These are phyloP conservation scores for Druon quercuslanigerum DNA, from an alignment of 1,140 invertebrate species.

Conservation along the genomic window DNA sequence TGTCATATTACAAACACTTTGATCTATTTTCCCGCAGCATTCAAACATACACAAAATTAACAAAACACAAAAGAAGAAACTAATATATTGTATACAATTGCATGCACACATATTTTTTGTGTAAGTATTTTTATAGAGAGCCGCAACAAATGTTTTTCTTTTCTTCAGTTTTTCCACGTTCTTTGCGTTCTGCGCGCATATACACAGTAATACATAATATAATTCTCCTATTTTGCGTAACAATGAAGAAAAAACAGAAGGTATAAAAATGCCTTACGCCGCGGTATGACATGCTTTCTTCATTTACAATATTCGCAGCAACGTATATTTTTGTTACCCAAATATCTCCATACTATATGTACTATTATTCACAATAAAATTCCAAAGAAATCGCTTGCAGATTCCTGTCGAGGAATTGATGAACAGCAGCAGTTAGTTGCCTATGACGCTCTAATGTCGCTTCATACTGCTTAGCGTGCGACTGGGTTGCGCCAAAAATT, in stretches of 20 bases:
- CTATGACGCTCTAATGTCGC: slow-evolving; percentile 7
- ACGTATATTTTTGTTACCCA: not conserved
- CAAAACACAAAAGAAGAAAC: too few species aligned
- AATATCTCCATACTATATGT: not conserved
- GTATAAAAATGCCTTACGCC: too few species aligned
- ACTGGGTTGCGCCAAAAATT: slow-evolving; percentile 49
- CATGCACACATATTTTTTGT: too few species aligned
- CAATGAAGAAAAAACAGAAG: too few species aligned
- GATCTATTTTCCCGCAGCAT: not conserved
- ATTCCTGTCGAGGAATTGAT: not conserved
- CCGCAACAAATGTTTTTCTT: too few species aligned
- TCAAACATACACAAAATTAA: too few species aligned
- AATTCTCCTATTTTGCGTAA: too few species aligned
- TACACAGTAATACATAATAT: too few species aligned
- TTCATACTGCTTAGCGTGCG: not conserved
- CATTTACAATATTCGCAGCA: slow-evolving; percentile 57
- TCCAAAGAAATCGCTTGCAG: not conserved
- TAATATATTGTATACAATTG: too few species aligned
- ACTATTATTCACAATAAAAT: slow-evolving; percentile 3
- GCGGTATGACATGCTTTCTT: not conserved
- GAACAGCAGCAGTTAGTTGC: not conserved
- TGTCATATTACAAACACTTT: not conserved
- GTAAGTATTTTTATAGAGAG: too few species aligned
- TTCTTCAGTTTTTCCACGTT: too few species aligned
- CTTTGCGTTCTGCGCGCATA: too few species aligned